Percentiles rank a stretch among this genome's conserved stretches.
Evolutionary conservation across 1,140 invertebrate species (phyloP).

Genomic region (Ceratoteleas bidentatus): DNA sequence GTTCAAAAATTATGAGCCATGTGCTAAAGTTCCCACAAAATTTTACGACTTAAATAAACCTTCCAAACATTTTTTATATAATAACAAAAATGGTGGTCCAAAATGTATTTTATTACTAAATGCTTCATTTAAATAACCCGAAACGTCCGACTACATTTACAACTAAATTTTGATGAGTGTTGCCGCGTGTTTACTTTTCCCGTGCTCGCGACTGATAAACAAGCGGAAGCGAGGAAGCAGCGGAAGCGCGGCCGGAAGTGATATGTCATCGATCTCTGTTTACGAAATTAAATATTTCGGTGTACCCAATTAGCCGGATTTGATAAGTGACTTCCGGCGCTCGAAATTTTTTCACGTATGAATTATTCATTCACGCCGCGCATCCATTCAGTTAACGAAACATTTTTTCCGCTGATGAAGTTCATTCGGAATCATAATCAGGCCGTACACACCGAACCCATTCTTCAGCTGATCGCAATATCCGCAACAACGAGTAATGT

Average conservation of each 20-base stretch:
- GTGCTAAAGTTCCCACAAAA: no score
- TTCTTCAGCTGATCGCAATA: no score
- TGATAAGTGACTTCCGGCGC: constrained; percentile 55
- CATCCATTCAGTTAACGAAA: constrained; percentile 6
- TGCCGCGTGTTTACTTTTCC: constrained; percentile 5
- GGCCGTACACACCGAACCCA: no score
- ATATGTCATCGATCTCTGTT: constrained; percentile 58
- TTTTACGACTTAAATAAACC: no score
- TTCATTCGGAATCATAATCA: not conserved
- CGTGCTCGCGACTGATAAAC: constrained; percentile 68
- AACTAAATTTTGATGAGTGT: constrained; percentile 21
- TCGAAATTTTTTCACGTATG: constrained; percentile 22
- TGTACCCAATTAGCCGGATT: constrained; percentile 56
- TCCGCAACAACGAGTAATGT: no score
- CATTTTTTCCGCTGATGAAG: not conserved
- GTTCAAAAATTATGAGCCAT: no score
- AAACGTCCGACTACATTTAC: constrained; percentile 5
- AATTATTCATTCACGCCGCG: constrained; percentile 28
- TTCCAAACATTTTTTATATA: no score
- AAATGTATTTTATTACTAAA: no score
- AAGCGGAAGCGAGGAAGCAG: constrained; percentile 75
- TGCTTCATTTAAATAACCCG: no score
- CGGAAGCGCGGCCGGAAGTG: constrained; percentile 57
- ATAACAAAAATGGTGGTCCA: no score
- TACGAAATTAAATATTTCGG: constrained; percentile 59